A percentile compares a stretch with the other conserved stretches of the same genome.
phyloP scores from a whole-genome alignment of 2,888 invertebrate species.

The Gerosis bhagava region DNA sequence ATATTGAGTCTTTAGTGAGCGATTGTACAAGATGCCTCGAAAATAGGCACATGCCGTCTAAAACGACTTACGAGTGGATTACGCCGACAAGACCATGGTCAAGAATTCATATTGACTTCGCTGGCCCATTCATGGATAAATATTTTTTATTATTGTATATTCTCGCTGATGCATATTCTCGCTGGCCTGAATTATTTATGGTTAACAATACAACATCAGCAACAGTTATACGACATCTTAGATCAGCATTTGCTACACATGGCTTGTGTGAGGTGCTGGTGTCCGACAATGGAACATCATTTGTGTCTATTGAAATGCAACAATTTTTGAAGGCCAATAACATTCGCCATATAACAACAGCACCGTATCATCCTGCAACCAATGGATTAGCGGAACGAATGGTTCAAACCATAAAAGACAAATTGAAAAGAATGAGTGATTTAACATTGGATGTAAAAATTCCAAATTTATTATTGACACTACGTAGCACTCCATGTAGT shows the following conservation, averaged over 20 bases:
- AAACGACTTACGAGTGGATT: constrained; percentile 21
- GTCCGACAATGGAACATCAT: constrained; percentile 18
- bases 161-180: constrained; percentile 23
- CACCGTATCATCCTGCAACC: constrained; percentile 31
- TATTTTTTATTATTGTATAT: constrained; percentile 27
- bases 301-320: constrained; percentile 29
- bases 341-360: constrained; percentile 25
- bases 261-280: constrained; percentile 26
- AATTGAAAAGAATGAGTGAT: constrained; percentile 25
- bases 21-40: background rate
- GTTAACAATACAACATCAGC: constrained; percentile 7
- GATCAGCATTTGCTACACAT: constrained; percentile 18
- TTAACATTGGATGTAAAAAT: constrained; percentile 28
- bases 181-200: constrained; percentile 24
- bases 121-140: constrained; percentile 25
- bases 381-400: constrained; percentile 31
- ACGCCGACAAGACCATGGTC: constrained; percentile 26
- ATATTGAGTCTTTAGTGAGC: constrained; percentile 14
- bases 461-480: constrained; percentile 15
- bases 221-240: constrained; percentile 5
- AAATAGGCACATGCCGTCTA: constrained; percentile 15
- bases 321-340: constrained; percentile 27
- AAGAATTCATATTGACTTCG: constrained; percentile 28
- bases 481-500: constrained; percentile 20
- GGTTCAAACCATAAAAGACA: constrained; percentile 33